phyloP scores from a whole-genome alignment of 2,888 invertebrate genomes.

The Pristionchus arcanus region DNA sequence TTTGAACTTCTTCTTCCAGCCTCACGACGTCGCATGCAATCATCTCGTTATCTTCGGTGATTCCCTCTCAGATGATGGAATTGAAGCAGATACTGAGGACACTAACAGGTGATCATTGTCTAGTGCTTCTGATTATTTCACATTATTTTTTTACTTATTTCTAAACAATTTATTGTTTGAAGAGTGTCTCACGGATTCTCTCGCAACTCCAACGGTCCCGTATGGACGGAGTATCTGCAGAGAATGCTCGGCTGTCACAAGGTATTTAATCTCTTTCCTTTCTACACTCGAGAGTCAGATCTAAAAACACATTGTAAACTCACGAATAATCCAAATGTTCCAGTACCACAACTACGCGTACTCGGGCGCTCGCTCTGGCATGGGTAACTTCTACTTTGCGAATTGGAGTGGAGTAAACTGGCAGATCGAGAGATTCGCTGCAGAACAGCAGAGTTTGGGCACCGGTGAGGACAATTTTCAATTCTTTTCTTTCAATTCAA shows the following conservation, averaged over 20 bases:
- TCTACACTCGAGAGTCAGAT: background rate
- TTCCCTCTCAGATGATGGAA: conserved; percentile 73
- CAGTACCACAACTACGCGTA: conserved; percentile 74
- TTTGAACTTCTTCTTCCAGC: conserved; percentile 60
- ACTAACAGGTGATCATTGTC: background rate
- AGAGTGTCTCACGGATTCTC: conserved; percentile 58
- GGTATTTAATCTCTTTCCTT: conserved; percentile 47
- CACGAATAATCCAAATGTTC: background rate
- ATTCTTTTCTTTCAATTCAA: background rate
- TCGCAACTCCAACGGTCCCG: conserved; percentile 72
- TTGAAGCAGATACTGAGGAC: conserved; percentile 65
- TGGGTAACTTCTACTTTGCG: conserved; percentile 72
- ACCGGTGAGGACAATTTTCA: conserved; percentile 8
- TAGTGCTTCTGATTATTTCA: background rate
- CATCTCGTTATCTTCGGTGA: conserved; percentile 72
- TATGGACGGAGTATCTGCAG: conserved; percentile 73
- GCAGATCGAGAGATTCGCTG: conserved; percentile 67
- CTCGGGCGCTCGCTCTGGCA: conserved; percentile 69
- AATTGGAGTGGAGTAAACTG: conserved; percentile 70
- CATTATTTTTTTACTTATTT: background rate
- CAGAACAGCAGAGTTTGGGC: conserved; percentile 61
- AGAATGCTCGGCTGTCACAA: conserved; percentile 69
- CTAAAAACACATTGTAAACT: background rate
- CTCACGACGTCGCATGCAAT: conserved; percentile 71
- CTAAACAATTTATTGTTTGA: background rate